These are phyloP conservation scores for Acromyrmex echinatior DNA, from an alignment of 1,140 invertebrate genomes.

Conservation along the genomic window DNA sequence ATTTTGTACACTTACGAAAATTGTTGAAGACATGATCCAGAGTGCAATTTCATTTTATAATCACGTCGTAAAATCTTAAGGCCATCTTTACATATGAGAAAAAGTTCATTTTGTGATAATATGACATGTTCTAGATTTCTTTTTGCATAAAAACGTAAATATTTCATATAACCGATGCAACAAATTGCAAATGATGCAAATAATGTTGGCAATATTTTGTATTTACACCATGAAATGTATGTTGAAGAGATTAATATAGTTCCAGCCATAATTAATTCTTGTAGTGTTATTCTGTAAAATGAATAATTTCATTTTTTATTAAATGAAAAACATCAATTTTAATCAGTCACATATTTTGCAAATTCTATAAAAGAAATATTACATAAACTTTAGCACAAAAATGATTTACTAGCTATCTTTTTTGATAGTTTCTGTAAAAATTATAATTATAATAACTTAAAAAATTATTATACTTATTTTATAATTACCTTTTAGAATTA, in stretches of 20 bases:
- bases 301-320: constrained; percentile 24
- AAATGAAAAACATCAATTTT: constrained; percentile 26
- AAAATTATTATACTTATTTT: neutral
- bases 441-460: neutral
- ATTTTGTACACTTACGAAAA: constrained; percentile 76
- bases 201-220: constrained; percentile 64
- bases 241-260: constrained; percentile 59
- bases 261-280: constrained; percentile 72
- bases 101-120: constrained; percentile 79
- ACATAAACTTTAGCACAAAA: neutral
- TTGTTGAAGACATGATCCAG: constrained; percentile 69
- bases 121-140: constrained; percentile 75
- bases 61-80: constrained; percentile 80
- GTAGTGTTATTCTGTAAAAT: constrained; percentile 69
- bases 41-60: constrained; percentile 73
- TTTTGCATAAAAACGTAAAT: constrained; percentile 57
- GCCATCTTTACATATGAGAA: constrained; percentile 77
- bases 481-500: constrained; percentile 73
- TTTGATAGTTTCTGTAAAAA: neutral
- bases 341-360: neutral
- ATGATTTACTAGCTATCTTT: neutral
- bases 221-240: constrained; percentile 58
- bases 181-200: constrained; percentile 63
- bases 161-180: constrained; percentile 69
- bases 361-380: neutral